These are phyloP conservation scores for Allacma fusca DNA, from an alignment of 2,888 invertebrate genomes.

Conservation along the genomic window DNA sequence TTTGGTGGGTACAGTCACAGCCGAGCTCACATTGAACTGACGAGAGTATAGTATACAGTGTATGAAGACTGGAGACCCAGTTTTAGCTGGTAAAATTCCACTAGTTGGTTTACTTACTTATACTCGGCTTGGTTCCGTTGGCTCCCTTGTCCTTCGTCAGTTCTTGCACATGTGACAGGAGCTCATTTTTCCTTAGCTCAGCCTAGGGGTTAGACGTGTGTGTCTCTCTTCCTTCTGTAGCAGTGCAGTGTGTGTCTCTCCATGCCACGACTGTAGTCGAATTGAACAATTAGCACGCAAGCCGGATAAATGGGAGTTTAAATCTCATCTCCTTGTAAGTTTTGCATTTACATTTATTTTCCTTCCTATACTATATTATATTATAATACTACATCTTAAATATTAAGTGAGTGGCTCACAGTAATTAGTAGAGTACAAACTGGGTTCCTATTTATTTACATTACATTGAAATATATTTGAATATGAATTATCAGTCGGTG, in stretches of 20 bases:
- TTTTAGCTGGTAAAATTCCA: conserved; percentile 44
- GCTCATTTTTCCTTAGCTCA: conserved; percentile 41
- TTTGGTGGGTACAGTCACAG: too few relatives aligned
- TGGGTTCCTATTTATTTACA: too few relatives aligned
- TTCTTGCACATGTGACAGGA: conserved; percentile 19
- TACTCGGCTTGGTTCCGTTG: background rate
- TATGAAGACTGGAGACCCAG: conserved; percentile 30
- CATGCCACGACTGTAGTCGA: background rate
- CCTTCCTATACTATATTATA: background rate
- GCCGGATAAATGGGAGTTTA: conserved; percentile 26
- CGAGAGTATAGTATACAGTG: background rate
- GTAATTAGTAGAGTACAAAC: too few relatives aligned
- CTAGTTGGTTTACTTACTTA: conserved; percentile 16
- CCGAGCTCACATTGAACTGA: too few relatives aligned
- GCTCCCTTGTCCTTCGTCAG: conserved; percentile 28
- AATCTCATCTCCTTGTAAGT: conserved; percentile 24
- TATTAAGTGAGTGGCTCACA: too few relatives aligned
- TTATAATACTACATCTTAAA: background rate
- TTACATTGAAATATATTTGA: too few relatives aligned
- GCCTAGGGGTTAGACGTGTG: conserved; percentile 40
- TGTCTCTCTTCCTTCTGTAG: background rate
- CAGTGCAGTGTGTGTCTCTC: background rate
- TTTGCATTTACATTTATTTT: background rate
- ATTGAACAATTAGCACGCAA: conserved; percentile 11
- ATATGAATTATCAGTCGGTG: too few relatives aligned